phyloP scores from a whole-genome alignment of 2,113 vertebrate species.

The Protomyctophum bolini region DNA sequence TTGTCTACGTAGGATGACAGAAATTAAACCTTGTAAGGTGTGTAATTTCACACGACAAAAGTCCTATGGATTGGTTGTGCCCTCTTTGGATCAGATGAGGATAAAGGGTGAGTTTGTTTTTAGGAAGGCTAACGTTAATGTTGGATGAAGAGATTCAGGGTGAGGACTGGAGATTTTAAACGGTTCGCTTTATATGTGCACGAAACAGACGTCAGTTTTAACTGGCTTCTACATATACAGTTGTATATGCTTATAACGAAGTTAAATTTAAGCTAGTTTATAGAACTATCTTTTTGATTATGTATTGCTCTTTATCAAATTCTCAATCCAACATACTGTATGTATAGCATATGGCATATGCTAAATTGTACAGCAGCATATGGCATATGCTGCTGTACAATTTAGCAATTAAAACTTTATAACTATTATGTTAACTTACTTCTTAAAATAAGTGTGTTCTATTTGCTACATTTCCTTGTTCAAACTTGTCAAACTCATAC shows the following conservation, averaged over 20 bases:
- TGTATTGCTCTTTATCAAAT: no score
- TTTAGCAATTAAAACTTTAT: neutral
- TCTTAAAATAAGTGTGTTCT: neutral
- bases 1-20: conserved; percentile 56
- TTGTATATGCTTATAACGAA: no score
- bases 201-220: no score
- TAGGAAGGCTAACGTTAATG: neutral
- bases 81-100: conserved; percentile 72
- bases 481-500: conserved; percentile 42
- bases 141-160: neutral
- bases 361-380: no score
- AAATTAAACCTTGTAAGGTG: conserved; percentile 72
- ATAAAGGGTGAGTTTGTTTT: conserved; percentile 65
- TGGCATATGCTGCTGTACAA: neutral
- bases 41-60: conserved; percentile 72
- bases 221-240: no score
- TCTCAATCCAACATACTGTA: no score
- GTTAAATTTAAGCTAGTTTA: no score
- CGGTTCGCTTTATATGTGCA: no score
- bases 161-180: no score
- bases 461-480: conserved; percentile 39
- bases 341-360: neutral
- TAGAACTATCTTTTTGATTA: no score
- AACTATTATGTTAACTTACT: neutral
- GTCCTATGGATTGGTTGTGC: conserved; percentile 66